A percentile compares a stretch with the other conserved stretches of the same genome.
These are phyloP conservation scores for Siniperca undulata DNA, from an alignment of 2,797 vertebrate genomes.

Conservation along the genomic window DNA sequence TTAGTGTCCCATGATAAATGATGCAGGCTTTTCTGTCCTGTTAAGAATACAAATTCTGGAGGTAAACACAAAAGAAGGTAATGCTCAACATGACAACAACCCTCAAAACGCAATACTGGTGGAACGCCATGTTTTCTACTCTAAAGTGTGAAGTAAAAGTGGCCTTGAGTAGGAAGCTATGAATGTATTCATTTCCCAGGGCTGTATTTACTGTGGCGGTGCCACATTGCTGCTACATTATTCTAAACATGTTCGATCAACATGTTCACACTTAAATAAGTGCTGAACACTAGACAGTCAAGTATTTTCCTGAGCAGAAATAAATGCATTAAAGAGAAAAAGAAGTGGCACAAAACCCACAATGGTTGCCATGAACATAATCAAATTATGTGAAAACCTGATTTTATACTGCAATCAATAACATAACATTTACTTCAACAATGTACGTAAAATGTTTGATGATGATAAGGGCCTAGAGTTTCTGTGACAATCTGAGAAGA, in stretches of 20 bases:
- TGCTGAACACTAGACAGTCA: background rate
- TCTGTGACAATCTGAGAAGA: constrained; percentile 8
- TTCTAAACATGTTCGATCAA: constrained; percentile 4
- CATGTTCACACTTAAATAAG: background rate
- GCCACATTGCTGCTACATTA: background rate
- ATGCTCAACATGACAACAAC: background rate
- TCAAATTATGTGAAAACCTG: background rate
- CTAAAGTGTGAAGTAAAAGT: background rate
- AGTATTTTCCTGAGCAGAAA: background rate
- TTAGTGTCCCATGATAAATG: background rate
- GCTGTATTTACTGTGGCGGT: background rate
- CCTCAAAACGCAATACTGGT: background rate
- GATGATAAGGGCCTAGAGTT: background rate
- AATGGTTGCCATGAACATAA: background rate
- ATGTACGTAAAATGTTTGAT: background rate
- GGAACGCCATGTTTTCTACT: background rate
- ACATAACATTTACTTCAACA: background rate
- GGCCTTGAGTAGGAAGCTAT: background rate
- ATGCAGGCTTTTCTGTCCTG: background rate
- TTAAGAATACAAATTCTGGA: background rate
- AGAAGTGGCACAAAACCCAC: background rate
- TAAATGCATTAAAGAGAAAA: background rate
- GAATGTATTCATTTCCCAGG: background rate
- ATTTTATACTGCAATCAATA: background rate
- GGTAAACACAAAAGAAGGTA: background rate